Base-by-base conservation (phyloP, 2,797 vertebrate genomes). In the Leptodactylus fallax region DNA sequence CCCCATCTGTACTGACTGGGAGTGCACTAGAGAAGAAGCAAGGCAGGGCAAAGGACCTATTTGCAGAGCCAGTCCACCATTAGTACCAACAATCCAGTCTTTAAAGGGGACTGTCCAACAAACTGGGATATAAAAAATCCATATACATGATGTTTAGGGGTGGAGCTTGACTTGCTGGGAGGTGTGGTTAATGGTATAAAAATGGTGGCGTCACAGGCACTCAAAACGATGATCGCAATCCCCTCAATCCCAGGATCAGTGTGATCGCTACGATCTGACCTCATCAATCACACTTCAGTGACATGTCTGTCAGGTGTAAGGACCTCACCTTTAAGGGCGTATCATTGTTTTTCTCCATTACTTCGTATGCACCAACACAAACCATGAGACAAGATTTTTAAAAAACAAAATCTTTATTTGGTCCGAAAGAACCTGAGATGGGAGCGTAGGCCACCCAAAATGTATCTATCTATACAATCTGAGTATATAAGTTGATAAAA, bases 361-460 rank as follows among this genome's bases (percentile, higher is more conserved):
- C 13, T 49, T 51, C 1, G 3, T 51, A 71, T 2, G 14, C 27
- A 21, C 4, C 7, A 60, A 74, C 2, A 79, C 63, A 79, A 55
- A 85, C 36, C 47, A 77, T 47, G 63, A 16, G 23, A 51, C 25
- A 45, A n/a, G 47, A 92, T 93, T 92, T 65, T 95, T 96, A 96
- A 93, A 95, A 96, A 96, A 98, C 95, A 97, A 95, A 94, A 94
- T 90, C 97, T 97, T 97, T 95, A 99, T 99, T 99, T 99, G 98
- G 98, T 99, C 98, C 98, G 17, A 95, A 90, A 94, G 97, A 99
- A 98, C 98, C 98, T 99, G 98, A 99, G 98, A 97, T 97, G 96
- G 95, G 96, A 97, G 97, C 96, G 95, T 94, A 96, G 96, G 79
- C 49, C 85, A 23, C 79, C 85, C 88, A 79, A 79, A 61, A 79